phyloP scores from a whole-genome alignment of 2,113 vertebrate genomes.

The Tonatia bakeri region DNA sequence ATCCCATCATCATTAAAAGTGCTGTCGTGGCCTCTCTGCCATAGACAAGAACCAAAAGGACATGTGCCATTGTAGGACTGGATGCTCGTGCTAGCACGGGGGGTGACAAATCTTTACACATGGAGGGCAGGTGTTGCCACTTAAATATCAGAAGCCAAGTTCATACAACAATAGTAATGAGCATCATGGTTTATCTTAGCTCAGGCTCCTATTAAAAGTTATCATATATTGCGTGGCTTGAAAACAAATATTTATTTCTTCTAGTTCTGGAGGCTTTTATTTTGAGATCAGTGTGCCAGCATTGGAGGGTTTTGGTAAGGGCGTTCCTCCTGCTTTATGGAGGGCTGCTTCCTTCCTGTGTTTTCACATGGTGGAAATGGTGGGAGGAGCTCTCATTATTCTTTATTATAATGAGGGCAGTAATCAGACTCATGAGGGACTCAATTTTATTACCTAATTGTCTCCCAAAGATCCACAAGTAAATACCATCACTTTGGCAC shows the following conservation, averaged over 20 bases:
- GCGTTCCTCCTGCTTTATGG: not conserved
- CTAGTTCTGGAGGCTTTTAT: not conserved
- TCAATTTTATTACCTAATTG: not conserved
- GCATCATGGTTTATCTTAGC: not conserved
- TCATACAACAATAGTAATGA: not conserved
- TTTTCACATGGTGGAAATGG: not conserved
- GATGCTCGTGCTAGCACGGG: not conserved
- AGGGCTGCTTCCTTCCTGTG: not conserved
- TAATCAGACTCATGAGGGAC: not conserved
- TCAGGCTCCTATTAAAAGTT: not conserved
- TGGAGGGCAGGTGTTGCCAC: not conserved
- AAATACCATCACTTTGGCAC: not conserved
- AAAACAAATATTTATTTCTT: not conserved
- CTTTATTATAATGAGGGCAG: not conserved
- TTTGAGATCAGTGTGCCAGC: not conserved
- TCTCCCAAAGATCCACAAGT: not conserved
- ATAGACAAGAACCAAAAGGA: not conserved
- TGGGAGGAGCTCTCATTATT: not conserved
- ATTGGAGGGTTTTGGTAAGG: not conserved
- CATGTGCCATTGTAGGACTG: not conserved
- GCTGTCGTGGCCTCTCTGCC: not conserved
- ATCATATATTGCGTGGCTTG: not conserved
- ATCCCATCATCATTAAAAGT: not conserved
- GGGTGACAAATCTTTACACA: not conserved
- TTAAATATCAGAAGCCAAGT: not conserved